These are phyloP conservation scores for Phyto melanocephala DNA, from an alignment of 2,888 invertebrate species.

Conservation along the genomic window DNA sequence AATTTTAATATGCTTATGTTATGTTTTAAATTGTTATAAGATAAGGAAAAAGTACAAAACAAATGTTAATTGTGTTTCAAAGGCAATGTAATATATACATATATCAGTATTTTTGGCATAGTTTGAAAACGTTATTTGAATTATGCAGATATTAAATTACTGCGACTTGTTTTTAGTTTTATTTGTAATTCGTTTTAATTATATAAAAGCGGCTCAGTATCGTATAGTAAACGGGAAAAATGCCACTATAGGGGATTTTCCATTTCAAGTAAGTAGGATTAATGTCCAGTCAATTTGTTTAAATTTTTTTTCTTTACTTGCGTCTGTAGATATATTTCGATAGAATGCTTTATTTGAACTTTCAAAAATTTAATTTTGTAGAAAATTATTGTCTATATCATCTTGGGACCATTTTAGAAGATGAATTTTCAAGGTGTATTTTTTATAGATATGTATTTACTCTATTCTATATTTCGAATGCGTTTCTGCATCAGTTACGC, in stretches of 20 bases:
- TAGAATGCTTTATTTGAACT: too few species aligned
- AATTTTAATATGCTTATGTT: conserved; percentile 45
- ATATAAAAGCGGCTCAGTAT: conserved; percentile 34
- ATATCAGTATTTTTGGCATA: neutral
- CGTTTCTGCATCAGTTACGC: too few species aligned
- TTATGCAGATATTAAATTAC: conserved; percentile 44
- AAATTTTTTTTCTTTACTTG: too few species aligned
- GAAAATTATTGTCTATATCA: too few species aligned
- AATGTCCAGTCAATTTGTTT: too few species aligned
- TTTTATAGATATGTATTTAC: too few species aligned
- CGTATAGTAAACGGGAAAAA: conserved; percentile 76
- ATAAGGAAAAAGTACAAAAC: conserved; percentile 38
- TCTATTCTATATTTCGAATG: too few species aligned
- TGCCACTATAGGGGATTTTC: conserved; percentile 73
- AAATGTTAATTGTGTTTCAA: neutral
- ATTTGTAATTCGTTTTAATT: neutral
- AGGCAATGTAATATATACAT: neutral
- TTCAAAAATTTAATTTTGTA: too few species aligned
- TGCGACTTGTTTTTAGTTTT: neutral
- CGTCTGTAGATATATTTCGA: too few species aligned
- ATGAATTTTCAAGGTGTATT: too few species aligned
- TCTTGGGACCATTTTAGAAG: too few species aligned
- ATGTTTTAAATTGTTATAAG: conserved; percentile 27
- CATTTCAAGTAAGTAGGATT: conserved; percentile 70
- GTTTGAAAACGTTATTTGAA: conserved; percentile 30